Conservation (phyloP, 2,797 vertebrate species). For the Denticeps clupeoides region DNA sequence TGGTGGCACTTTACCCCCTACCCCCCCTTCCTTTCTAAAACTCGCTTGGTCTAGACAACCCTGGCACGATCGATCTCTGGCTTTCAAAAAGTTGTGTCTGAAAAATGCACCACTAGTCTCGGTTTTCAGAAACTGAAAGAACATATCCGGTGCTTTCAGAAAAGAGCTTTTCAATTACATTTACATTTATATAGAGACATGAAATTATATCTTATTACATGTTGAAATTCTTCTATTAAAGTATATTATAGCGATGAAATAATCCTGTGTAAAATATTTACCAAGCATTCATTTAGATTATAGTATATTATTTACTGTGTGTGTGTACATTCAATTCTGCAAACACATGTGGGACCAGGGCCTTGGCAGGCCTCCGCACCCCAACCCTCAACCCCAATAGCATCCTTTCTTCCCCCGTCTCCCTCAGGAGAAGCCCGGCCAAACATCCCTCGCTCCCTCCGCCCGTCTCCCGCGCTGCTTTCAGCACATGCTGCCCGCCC, state of each 20-base stretch:
- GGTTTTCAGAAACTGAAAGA: slow-evolving; percentile 23
- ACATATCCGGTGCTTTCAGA: too few relatives aligned
- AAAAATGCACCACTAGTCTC: slow-evolving; percentile 23
- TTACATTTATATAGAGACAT: too few relatives aligned
- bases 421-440: slow-evolving; percentile 30
- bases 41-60: slow-evolving; percentile 46
- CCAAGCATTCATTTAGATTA: too few relatives aligned
- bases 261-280: too few relatives aligned
- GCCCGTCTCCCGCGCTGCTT: slow-evolving; percentile 36
- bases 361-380: background rate
- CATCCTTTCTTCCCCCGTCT: background rate
- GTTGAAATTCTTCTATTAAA: too few relatives aligned
- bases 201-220: too few relatives aligned
- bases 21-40: slow-evolving; percentile 24
- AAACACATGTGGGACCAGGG: background rate
- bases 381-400: background rate
- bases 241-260: too few relatives aligned
- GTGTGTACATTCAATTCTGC: background rate
- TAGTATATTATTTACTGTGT: background rate
- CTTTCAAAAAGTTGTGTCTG: background rate
- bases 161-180: too few relatives aligned
- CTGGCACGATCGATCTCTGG: slow-evolving; percentile 18
- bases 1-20: too few relatives aligned
- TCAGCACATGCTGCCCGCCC: slow-evolving; percentile 45
- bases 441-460: slow-evolving; percentile 32